These are phyloP conservation scores for Cecidostiba fungosa DNA, from an alignment of 2,888 invertebrate genomes.

Conservation along the genomic window DNA sequence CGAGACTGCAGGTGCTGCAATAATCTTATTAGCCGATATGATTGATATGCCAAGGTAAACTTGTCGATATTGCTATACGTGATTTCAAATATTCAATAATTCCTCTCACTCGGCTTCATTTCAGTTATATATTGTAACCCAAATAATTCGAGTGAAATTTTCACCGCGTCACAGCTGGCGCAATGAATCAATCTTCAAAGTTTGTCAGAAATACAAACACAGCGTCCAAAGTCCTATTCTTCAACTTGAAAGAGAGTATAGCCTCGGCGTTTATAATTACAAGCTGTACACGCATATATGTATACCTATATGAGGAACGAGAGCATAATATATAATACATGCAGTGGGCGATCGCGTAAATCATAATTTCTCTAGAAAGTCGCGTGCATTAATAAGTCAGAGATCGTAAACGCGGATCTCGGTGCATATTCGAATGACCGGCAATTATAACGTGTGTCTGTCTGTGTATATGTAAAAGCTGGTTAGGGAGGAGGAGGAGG, in stretches of 20 bases:
- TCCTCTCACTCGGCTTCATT: too few species aligned
- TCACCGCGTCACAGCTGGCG: neutral
- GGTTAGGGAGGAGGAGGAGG: slow-evolving; percentile 56
- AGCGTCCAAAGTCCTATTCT: neutral
- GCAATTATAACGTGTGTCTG: slow-evolving; percentile 48
- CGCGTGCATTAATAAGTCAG: slow-evolving; percentile 20
- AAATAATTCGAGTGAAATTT: neutral
- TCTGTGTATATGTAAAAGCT: slow-evolving; percentile 11
- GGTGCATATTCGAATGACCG: neutral
- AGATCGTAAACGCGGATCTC: slow-evolving; percentile 47
- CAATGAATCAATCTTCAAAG: neutral
- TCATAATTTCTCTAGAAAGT: slow-evolving; percentile 59
- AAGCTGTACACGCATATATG: neutral
- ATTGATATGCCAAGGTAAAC: neutral
- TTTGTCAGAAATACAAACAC: neutral
- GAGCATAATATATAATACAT: neutral
- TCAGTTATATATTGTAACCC: too few species aligned
- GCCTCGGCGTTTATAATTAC: slow-evolving; percentile 1
- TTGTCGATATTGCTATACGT: neutral
- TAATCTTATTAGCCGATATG: neutral
- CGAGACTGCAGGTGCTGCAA: too few species aligned
- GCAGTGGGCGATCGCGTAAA: slow-evolving; percentile 50
- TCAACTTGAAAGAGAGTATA: neutral
- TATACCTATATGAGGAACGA: neutral
- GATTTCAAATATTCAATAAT: neutral